Conservation (phyloP, 2,113 vertebrate species). For the Cochlearius cochlearius region DNA sequence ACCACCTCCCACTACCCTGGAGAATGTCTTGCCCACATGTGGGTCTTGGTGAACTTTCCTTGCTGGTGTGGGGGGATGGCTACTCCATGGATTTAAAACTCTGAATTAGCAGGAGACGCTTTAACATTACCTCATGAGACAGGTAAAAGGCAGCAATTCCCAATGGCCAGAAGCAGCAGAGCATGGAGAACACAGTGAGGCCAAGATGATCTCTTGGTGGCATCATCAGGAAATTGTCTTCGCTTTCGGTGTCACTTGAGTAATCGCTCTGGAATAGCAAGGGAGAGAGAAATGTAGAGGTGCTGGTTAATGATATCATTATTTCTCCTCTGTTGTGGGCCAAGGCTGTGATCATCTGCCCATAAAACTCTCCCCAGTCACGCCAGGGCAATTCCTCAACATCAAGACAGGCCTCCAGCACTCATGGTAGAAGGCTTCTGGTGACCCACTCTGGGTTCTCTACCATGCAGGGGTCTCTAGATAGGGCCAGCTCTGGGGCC, state of each 20-base stretch:
- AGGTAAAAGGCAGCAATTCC: slow-evolving; percentile 95
- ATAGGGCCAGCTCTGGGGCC: background rate
- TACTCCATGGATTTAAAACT: background rate
- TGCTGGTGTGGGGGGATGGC: background rate
- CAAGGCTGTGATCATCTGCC: background rate
- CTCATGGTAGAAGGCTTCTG: background rate
- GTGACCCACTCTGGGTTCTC: background rate
- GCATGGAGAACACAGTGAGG: slow-evolving; percentile 96
- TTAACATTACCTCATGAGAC: slow-evolving; percentile 83
- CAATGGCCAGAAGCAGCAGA: slow-evolving; percentile 96
- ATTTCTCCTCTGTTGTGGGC: background rate
- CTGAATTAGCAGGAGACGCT: background rate
- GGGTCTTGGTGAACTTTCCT: background rate
- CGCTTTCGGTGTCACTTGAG: slow-evolving; percentile 91
- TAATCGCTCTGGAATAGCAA: slow-evolving; percentile 85
- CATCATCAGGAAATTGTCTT: slow-evolving; percentile 93
- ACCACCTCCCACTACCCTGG: background rate
- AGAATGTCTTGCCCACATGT: background rate
- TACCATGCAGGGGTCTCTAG: background rate
- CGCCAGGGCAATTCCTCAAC: background rate
- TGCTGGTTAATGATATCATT: background rate
- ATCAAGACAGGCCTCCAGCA: background rate
- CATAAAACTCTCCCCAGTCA: background rate
- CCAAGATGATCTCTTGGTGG: slow-evolving; percentile 90
- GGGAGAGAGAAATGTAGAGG: background rate